phyloP scores from a whole-genome alignment of 1,140 invertebrate species.

The Dinoponera quadriceps region DNA sequence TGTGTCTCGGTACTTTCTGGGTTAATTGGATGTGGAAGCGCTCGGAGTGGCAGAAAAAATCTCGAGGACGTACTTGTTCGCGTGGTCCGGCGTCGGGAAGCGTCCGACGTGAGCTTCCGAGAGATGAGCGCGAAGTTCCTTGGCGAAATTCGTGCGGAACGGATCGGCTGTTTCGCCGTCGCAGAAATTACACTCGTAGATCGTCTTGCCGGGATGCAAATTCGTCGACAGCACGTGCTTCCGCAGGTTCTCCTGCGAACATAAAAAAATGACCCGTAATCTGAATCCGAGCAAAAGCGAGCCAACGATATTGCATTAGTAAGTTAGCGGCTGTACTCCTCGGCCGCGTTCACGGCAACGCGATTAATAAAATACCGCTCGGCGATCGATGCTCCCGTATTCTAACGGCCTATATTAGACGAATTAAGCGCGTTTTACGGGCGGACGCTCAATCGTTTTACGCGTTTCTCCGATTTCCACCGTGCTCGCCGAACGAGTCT shows the following conservation, averaged over 20 bases:
- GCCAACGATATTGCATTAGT: neutral
- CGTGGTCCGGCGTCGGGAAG: conserved; percentile 82
- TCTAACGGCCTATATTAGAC: conserved; percentile 17
- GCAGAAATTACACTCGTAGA: conserved; percentile 92
- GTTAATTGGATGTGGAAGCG: conserved; percentile 40
- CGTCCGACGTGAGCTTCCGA: conserved; percentile 86
- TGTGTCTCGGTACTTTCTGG: neutral
- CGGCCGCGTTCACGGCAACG: neutral
- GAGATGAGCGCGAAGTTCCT: conserved; percentile 89
- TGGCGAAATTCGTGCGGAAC: conserved; percentile 88
- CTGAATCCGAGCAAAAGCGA: neutral
- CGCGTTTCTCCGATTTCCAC: neutral
- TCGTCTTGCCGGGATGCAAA: conserved; percentile 90
- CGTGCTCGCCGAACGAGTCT: neutral
- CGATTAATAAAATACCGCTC: conserved; percentile 14
- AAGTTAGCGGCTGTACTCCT: neutral
- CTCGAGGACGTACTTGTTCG: conserved; percentile 82
- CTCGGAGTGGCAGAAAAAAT: conserved; percentile 78
- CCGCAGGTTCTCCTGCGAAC: conserved; percentile 92
- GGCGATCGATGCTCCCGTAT: conserved; percentile 20
- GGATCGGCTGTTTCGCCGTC: conserved; percentile 67
- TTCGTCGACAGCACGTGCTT: conserved; percentile 94
- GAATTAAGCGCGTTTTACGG: conserved; percentile 31
- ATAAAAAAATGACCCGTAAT: neutral
- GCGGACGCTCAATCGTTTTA: conserved; percentile 14